Evolutionary conservation across 2,888 invertebrate genomes (phyloP), one percentile per base, ranked within the genome.

Genomic region (Macrosoma leucophasiata): DNA sequence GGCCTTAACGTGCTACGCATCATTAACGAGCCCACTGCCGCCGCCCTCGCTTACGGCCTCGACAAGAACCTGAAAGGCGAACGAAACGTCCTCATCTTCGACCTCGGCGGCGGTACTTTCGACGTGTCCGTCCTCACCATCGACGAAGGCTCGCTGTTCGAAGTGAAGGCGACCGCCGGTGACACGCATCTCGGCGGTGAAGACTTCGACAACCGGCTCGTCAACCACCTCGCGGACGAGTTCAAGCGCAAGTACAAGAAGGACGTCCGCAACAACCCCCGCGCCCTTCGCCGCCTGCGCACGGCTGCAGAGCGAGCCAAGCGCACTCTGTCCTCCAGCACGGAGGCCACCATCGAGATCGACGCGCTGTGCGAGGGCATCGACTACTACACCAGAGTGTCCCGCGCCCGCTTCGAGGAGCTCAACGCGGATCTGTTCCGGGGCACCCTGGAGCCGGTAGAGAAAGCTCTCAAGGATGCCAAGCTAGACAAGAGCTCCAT

Each of bases 121-220:
- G 94, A 94, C 73, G 94, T 94, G 2, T 94, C 94, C 29, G 89
- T 94, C 41, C 76, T 95, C 25, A 91, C 92, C 29, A 94, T 94
- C 61, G 93, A 93, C 62, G 93, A 94, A 70, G 87, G 92, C 3
- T 88, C 88, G 1, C 61, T 88, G 22, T 94, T 93, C 62, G 92
- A 93, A 69, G 95, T 93, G 3, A 91, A 89, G 63, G 85, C 94
- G 1, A 95, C 93, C 2, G 92, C 93, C 17, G 94, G 94, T 17
- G 94, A 95, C 62, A 94, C 94, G 3, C 94, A 93, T 62, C 84
- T 93, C 31, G 93, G 93, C 12, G 92, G 92, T 7, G 92, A 92
- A 65, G 90, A 92, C 70, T 87, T 86, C 41, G 62, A 89, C 62
- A 90, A 88, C 60, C 70, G 90, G 31, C 73, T 91, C 43, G 90